Evolutionary conservation across 2,797 vertebrate genomes (phyloP).

Genomic region (Geotrypetes seraphini): DNA sequence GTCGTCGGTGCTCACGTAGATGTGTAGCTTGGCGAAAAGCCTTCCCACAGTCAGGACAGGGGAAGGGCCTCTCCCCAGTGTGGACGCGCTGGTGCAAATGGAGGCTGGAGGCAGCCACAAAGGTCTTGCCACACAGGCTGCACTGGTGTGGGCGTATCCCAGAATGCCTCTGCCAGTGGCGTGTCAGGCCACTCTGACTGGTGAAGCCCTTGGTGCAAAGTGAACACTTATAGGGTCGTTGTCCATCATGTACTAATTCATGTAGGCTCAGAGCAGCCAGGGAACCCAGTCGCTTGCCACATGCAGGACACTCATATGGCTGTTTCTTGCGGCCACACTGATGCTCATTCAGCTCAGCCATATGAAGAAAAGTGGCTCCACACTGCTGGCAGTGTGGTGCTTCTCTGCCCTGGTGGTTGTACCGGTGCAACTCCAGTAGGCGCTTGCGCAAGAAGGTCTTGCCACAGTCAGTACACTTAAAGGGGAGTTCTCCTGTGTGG

Average conservation of each 20-base stretch:
- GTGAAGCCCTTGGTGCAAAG: constrained; percentile 4
- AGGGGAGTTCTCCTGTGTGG: constrained; percentile 61
- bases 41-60: constrained; percentile 70
- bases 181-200: neutral
- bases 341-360: constrained; percentile 4
- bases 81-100: constrained; percentile 70
- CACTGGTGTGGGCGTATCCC: constrained; percentile 48
- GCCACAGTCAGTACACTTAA: constrained; percentile 56
- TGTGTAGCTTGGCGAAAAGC: constrained; percentile 79
- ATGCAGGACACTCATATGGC: constrained; percentile 54
- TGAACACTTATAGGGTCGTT: constrained; percentile 7
- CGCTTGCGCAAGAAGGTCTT: constrained; percentile 54
- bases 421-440: constrained; percentile 47
- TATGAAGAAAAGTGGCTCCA: neutral
- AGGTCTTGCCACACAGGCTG: constrained; percentile 62
- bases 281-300: constrained; percentile 69
- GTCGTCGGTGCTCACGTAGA: constrained; percentile 75
- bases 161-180: constrained; percentile 14
- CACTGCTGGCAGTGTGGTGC: constrained; percentile 2
- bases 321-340: neutral
- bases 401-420: constrained; percentile 15
- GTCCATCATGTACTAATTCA: constrained; percentile 40
- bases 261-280: constrained; percentile 63
- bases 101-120: constrained; percentile 65
- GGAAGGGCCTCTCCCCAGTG: constrained; percentile 77